Base-by-base conservation (phyloP, 2,113 vertebrate genomes). In the Physeter macrocephalus region DNA sequence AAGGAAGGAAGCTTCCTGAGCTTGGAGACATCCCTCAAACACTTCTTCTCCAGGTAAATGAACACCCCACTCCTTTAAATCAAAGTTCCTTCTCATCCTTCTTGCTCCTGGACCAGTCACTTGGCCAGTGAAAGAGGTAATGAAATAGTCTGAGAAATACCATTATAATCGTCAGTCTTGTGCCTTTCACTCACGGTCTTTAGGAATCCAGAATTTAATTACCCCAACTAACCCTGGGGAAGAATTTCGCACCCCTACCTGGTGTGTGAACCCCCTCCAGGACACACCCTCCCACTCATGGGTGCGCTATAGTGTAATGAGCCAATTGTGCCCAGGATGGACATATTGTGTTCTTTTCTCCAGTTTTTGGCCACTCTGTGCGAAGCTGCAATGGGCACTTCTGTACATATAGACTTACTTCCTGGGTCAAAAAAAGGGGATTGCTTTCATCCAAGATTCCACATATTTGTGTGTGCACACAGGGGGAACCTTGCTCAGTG, bases 301-400 rank as follows among this genome's bases (percentile, higher is more conserved):
- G 36, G 36, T 21, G 11, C 54, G 34, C 31, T 3, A 0, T 0
- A 8, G 18, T 23, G 20, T 67, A 27, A 72, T 2, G 57, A 84
- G 5, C 21, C 11, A 29, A 6, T 1, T 0, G 1, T 9, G 52
- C 13, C 36, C 18, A 0, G 0, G 23, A 25, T 31, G 61, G 62
- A 34, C 7, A 0, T 5, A 15, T 2, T 2, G 29, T 10, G 39
- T 17, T 52, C 27, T 23, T 72, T 61, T 21, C 61, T 82, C 67
- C 2, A 2, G 31, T 62, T 78, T 23, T 6, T 34, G n/a, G 39
- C 41, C 31, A 15, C 39, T 57, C 62, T 62, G 46, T 54, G 36
- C 10, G 27, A 90, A 36, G 14, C 23, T 21, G 27, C 39, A 13
- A 21, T 0, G 69, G 43, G 9, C 5, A 14, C 4, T 31, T 69